phyloP scores from a whole-genome alignment of 2,888 invertebrate species.

The Aporophyla lueneburgensis region DNA sequence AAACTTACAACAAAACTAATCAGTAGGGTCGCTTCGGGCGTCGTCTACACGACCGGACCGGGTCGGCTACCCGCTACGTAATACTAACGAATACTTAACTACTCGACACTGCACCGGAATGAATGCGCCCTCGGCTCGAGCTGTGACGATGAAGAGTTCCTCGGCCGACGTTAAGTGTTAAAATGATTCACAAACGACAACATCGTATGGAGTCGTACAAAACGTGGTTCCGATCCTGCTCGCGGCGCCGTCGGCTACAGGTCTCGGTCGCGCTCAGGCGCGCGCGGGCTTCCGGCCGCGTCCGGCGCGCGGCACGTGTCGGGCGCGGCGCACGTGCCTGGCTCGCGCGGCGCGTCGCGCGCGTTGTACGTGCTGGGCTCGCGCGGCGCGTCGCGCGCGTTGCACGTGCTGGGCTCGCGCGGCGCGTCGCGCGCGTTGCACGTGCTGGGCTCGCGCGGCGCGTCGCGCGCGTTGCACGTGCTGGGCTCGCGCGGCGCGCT shows the following conservation, averaged over 20 bases:
- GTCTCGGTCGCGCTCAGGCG: slow-evolving; percentile 43
- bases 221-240: slow-evolving; percentile 42
- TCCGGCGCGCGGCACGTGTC: too few species aligned
- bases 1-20: slow-evolving; percentile 65
- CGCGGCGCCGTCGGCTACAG: slow-evolving; percentile 31
- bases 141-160: slow-evolving; percentile 26
- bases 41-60: not conserved
- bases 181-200: slow-evolving; percentile 61
- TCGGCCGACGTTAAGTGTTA: slow-evolving; percentile 25
- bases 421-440: not conserved
- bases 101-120: slow-evolving; percentile 15
- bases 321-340: not conserved
- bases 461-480: not conserved
- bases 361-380: not conserved
- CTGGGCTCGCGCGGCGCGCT: not conserved
- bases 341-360: not conserved
- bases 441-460: not conserved
- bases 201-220: slow-evolving; percentile 72
- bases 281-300: not conserved
- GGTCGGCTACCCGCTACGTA: slow-evolving; percentile 35
- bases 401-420: not conserved
- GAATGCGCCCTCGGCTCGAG: slow-evolving; percentile 8
- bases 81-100: slow-evolving; percentile 58
- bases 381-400: not conserved
- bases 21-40: slow-evolving; percentile 27